phyloP scores from a whole-genome alignment of 2,113 vertebrate species.

The Scytalopus superciliaris region DNA sequence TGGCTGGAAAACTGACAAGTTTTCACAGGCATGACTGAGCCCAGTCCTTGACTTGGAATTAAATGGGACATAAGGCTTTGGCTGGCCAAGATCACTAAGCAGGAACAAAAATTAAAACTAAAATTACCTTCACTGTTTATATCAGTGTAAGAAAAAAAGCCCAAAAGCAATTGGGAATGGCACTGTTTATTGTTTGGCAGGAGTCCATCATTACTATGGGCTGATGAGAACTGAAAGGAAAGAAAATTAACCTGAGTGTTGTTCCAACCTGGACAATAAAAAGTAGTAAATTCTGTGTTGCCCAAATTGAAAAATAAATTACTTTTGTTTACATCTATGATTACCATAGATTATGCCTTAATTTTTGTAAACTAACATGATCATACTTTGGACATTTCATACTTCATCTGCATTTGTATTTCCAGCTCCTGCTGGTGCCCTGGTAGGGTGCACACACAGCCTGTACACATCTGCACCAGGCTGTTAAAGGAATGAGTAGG shows the following conservation, averaged over 20 bases:
- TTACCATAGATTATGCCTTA: neutral
- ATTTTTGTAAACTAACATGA: neutral
- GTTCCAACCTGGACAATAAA: neutral
- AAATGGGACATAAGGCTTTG: constrained; percentile 14
- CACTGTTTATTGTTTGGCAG: neutral
- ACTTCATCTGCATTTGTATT: neutral
- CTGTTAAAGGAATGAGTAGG: neutral
- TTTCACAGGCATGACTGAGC: constrained; percentile 41
- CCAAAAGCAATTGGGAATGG: neutral
- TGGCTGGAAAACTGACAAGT: constrained; percentile 42
- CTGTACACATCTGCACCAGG: neutral
- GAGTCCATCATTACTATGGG: neutral
- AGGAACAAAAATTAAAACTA: neutral
- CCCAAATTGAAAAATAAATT: neutral
- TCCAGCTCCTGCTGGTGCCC: neutral
- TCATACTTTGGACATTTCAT: neutral
- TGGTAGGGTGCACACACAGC: neutral
- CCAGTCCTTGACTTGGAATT: constrained; percentile 21
- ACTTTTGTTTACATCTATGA: neutral
- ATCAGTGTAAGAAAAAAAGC: neutral
- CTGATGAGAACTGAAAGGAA: neutral
- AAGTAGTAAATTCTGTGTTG: neutral
- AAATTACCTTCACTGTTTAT: neutral
- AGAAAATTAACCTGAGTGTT: neutral
- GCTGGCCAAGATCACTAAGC: neutral